Percentiles rank a stretch among this genome's conserved stretches.
phyloP scores from a whole-genome alignment of 2,113 vertebrate genomes.

The Entosphenus tridentatus region DNA sequence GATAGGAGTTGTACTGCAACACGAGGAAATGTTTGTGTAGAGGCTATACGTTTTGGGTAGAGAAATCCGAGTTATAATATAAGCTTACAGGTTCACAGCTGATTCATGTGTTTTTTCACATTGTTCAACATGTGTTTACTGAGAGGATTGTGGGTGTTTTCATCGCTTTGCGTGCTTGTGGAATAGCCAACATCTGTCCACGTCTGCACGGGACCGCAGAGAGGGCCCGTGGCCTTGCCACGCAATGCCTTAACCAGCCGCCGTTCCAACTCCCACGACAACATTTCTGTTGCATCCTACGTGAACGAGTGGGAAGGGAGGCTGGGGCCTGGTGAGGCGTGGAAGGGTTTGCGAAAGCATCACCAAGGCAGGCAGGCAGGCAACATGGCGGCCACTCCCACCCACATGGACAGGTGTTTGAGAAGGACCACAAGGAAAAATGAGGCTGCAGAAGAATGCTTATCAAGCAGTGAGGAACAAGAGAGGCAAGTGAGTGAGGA shows the following conservation, averaged over 20 bases:
- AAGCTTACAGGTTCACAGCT: neutral
- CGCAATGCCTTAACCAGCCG: slow-evolving; percentile 17
- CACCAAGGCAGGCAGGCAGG: neutral
- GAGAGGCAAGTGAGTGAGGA: slow-evolving; percentile 2
- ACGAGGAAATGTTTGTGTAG: neutral
- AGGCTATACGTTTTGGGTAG: neutral
- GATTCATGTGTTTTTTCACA: neutral
- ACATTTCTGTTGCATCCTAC: slow-evolving; percentile 65
- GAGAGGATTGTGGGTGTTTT: neutral
- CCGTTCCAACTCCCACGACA: slow-evolving; percentile 37
- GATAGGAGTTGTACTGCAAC: neutral
- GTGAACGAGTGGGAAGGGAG: slow-evolving; percentile 70
- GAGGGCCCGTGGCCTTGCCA: neutral
- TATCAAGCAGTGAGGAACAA: neutral
- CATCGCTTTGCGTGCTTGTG: slow-evolving; percentile 1
- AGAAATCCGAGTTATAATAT: neutral
- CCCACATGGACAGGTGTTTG: neutral
- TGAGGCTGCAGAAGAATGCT: neutral
- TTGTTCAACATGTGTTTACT: neutral
- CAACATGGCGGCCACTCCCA: neutral
- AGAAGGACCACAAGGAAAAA: neutral
- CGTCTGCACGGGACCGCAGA: neutral
- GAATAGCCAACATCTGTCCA: neutral
- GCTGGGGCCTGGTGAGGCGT: neutral
- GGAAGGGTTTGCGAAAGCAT: too few species aligned